Percentiles rank a stretch among this genome's conserved stretches.
Conservation (phyloP, 2,113 vertebrate species). For the Dicentrarchus labrax region DNA sequence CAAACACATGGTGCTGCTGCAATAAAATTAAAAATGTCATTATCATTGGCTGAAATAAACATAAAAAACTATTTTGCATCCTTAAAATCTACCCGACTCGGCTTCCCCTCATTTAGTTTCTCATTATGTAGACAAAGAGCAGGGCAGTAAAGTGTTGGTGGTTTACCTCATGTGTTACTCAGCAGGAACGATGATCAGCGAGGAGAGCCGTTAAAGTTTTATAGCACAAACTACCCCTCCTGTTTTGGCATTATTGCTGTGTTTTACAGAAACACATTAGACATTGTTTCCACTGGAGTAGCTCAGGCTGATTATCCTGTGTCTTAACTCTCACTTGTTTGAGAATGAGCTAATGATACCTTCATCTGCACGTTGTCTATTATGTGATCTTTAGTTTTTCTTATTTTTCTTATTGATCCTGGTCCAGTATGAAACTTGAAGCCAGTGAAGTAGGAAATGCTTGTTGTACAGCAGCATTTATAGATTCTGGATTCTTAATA, state of each 20-base stretch:
- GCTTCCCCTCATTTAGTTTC: not conserved
- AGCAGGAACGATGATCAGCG: slow-evolving; percentile 42
- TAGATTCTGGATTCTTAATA: too few species aligned
- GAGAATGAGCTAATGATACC: not conserved
- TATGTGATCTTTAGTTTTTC: not conserved
- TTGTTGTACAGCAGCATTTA: too few species aligned
- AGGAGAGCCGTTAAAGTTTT: slow-evolving; percentile 48
- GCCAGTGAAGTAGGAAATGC: too few species aligned
- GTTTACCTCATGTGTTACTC: slow-evolving; percentile 31
- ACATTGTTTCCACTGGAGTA: slow-evolving; percentile 47
- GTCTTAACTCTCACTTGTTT: not conserved
- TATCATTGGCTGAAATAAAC: not conserved
- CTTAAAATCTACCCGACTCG: not conserved
- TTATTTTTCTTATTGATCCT: not conserved
- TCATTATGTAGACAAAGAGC: slow-evolving; percentile 18
- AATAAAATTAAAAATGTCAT: not conserved
- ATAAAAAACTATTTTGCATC: not conserved
- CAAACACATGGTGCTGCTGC: not conserved
- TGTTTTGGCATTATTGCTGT: slow-evolving; percentile 23
- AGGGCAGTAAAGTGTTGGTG: not conserved
- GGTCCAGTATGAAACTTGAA: too few species aligned
- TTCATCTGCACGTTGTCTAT: not conserved
- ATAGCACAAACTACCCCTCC: slow-evolving; percentile 18
- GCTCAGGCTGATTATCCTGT: slow-evolving; percentile 7
- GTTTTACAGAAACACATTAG: slow-evolving; percentile 47